These are phyloP conservation scores for Electrophaes corylata DNA, from an alignment of 2,888 invertebrate genomes.

Conservation along the genomic window DNA sequence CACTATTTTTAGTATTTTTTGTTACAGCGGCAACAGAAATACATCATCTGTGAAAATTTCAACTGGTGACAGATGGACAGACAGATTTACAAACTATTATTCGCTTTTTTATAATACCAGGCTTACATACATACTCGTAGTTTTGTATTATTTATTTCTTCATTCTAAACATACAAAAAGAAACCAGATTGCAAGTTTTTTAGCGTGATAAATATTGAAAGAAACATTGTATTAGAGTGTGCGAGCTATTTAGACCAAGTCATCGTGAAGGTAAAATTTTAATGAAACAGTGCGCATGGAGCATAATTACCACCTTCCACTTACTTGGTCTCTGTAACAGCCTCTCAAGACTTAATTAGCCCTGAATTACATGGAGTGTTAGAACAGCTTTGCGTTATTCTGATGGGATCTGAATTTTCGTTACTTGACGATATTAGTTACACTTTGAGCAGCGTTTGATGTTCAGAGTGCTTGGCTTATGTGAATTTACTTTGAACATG, in stretches of 20 bases:
- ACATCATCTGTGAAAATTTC: no score
- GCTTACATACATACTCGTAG: no score
- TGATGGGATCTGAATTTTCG: conserved; percentile 24
- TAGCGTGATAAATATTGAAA: background rate
- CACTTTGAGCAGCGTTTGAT: background rate
- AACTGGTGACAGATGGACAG: no score
- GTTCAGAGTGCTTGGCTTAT: background rate
- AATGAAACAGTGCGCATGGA: conserved; percentile 67
- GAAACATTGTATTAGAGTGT: background rate
- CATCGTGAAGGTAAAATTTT: conserved; percentile 64
- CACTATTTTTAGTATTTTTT: no score
- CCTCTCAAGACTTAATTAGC: conserved; percentile 71
- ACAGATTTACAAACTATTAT: no score
- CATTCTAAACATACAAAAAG: no score
- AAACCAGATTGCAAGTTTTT: no score
- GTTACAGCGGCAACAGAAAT: no score
- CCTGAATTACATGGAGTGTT: conserved; percentile 60
- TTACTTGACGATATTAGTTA: background rate
- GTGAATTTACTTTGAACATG: background rate
- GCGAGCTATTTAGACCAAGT: conserved; percentile 2
- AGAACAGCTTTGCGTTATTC: conserved; percentile 41
- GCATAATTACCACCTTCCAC: conserved; percentile 71
- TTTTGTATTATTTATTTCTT: no score
- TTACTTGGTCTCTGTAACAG: conserved; percentile 63
- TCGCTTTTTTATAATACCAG: no score